A percentile compares a stretch with the other conserved stretches of the same genome.
These are phyloP conservation scores for Sebastes itinus DNA, from an alignment of 2,797 vertebrate genomes.

Conservation along the genomic window DNA sequence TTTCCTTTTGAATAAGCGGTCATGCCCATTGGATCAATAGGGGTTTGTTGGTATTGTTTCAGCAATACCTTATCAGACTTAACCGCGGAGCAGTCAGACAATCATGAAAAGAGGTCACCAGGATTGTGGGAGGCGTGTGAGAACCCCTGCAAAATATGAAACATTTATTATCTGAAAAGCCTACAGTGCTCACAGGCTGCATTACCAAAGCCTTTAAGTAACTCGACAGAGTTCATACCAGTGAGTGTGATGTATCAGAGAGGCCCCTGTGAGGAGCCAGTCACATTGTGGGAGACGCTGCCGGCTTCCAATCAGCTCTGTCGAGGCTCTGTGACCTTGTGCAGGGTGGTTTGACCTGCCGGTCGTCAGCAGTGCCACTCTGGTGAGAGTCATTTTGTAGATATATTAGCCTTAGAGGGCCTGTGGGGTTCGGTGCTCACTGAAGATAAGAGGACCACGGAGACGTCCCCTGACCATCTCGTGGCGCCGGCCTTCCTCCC, in stretches of 20 bases:
- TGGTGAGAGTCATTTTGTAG: conserved; percentile 55
- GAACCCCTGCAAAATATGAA: conserved; percentile 51
- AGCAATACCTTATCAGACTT: conserved; percentile 72
- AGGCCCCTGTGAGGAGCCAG: conserved; percentile 14
- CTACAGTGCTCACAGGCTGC: conserved; percentile 36
- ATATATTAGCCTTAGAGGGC: conserved; percentile 60
- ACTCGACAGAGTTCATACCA: conserved; percentile 25
- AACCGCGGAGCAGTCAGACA: conserved; percentile 42
- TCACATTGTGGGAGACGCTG: conserved; percentile 6
- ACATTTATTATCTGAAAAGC: conserved; percentile 55
- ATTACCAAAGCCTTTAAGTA: conserved; percentile 43
- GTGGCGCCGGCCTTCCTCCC: conserved; percentile 36
- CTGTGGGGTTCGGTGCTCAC: conserved; percentile 59
- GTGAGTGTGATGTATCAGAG: conserved; percentile 19
- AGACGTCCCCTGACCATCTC: conserved; percentile 63
- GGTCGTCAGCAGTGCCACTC: conserved; percentile 44
- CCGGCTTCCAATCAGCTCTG: conserved; percentile 26
- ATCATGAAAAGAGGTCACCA: conserved; percentile 59
- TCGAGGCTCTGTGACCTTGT: conserved; percentile 41
- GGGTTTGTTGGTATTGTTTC: conserved; percentile 62
- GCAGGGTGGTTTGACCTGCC: conserved; percentile 56
- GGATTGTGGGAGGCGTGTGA: conserved; percentile 49
- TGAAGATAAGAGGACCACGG: conserved; percentile 68
- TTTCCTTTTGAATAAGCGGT: conserved; percentile 70
- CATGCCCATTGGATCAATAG: conserved; percentile 70